Evolutionary conservation across 2,113 vertebrate genomes (phyloP).

Genomic region (Oophaga pumilio): DNA sequence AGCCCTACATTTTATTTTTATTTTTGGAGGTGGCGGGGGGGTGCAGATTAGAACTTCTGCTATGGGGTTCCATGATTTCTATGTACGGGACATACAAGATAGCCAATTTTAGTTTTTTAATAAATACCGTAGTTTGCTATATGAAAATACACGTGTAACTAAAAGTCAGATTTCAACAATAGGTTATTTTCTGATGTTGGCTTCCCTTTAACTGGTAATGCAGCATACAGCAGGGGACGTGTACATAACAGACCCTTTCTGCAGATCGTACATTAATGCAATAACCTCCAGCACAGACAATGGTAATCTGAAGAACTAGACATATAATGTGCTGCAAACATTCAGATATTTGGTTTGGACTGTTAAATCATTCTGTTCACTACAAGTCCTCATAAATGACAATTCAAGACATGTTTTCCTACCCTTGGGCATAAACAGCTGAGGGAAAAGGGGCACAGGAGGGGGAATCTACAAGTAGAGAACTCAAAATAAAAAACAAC

Average conservation of each 20-base stretch:
- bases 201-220: too few relatives aligned
- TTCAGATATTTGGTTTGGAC: neutral
- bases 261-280: neutral
- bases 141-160: too few relatives aligned
- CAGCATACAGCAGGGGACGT: neutral
- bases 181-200: too few relatives aligned
- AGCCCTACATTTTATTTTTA: too few relatives aligned
- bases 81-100: too few relatives aligned
- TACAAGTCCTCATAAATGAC: neutral
- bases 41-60: too few relatives aligned
- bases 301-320: too few relatives aligned
- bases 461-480: neutral
- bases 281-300: neutral
- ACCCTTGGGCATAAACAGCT: conserved; percentile 2
- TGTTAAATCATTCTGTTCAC: neutral
- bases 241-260: neutral
- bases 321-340: neutral
- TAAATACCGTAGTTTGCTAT: too few relatives aligned
- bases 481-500: neutral
- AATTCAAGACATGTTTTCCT: neutral
- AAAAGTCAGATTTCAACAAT: too few relatives aligned
- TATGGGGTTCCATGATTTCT: too few relatives aligned
- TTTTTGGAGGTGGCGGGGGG: too few relatives aligned
- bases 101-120: too few relatives aligned
- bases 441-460: neutral